Base-by-base conservation (phyloP, 2,113 vertebrate genomes). In the Apodemus speciosus region DNA sequence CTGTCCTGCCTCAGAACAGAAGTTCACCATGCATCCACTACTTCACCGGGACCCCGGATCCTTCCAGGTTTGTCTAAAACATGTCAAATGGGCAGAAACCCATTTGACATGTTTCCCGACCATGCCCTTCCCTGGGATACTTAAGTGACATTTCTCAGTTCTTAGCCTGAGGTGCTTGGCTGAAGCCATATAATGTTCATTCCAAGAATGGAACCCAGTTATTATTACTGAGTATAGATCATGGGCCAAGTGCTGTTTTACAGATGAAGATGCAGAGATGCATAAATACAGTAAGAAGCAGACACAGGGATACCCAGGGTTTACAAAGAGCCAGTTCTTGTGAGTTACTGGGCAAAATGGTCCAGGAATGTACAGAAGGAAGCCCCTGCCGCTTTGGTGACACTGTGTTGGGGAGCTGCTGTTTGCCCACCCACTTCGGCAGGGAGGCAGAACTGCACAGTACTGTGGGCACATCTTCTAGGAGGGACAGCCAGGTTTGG, bases 1-100 rank as follows among this genome's bases (percentile, higher is more conserved):
- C 98, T 69, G 98, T 98, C 90, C 97, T 99, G 97, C 98, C 98
- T 95, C 98, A 98, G 96, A 98, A 97, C 43, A 94, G 95, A 93
- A 98, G 95, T 92, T 98, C 91, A 35, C 98, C 98, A 0, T 98
- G 98, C 95, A 96, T 99, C 89, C 98, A 99, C 96, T 98, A 98
- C 97, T 98, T 99, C 95, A 99, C 98, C 0, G 98, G 98, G 97
- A 99, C 98, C 0, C 98, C 98, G 51, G 98, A 99, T 72, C 98
- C 98, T 90, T 98, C 98, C 96, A 98, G 98, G 98, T 99, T 96
- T 76, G 98, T 94, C 84, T 35, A 15, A 72, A 23, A 46, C 56
- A 20, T 25, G 49, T 38, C 10, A 0, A 0, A 0, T 3, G 4
- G 69, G 60, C 35, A 83, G 77, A 46, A 49, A 53, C 15, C 0